Base-by-base conservation (phyloP, 2,797 vertebrate genomes). In the Gymnoscopelus braueri region DNA sequence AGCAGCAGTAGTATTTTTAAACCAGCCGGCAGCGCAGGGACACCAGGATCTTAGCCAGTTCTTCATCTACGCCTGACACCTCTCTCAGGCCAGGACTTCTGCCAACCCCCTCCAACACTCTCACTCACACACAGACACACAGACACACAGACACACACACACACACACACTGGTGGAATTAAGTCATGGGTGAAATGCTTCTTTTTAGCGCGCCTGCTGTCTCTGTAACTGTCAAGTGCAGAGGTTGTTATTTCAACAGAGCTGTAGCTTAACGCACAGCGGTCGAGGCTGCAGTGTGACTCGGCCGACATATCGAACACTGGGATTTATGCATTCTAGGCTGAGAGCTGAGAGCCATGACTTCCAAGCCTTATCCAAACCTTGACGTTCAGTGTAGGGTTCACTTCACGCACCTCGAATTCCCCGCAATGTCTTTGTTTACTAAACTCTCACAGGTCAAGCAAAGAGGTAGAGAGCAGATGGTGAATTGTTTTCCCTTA, bases 1-100 rank as follows among this genome's bases (percentile, higher is more conserved):
- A 26, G 75, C 19, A 60, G 35, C 50, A 26, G 75, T 67, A 29
- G 65, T 71, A 76, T 76, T 78, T 82, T 71, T 75, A 73, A 78
- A 80, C 64, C 54, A 2, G 12, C 61, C 53, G 60, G 48, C 61
- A 61, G 29, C 24, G 26, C 59, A 24, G 64, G 53, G 29, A 66
- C n/a, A 44, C 47, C 23, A 70, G 39, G 75, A 77, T 79, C 65
- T 68, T 71, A 83, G 57, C 29, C 58, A 39, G 35, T 14, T 8
- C 59, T 48, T 60, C 65, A 62, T 76, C 75, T 71, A 26, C 67
- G 60, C 56, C 63, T n/a, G 69, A 75, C 63, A 71, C 10, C 5
- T 74, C 48, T 51, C 49, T 2, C 70, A 44, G 0, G 59, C 1
- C 67, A 65, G 70, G 47, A 62, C 58, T 51, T 51, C n/a, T 60